Evolutionary conservation across 2,888 invertebrate genomes (phyloP).

Genomic region (Drosophila suboccidentalis): DNA sequence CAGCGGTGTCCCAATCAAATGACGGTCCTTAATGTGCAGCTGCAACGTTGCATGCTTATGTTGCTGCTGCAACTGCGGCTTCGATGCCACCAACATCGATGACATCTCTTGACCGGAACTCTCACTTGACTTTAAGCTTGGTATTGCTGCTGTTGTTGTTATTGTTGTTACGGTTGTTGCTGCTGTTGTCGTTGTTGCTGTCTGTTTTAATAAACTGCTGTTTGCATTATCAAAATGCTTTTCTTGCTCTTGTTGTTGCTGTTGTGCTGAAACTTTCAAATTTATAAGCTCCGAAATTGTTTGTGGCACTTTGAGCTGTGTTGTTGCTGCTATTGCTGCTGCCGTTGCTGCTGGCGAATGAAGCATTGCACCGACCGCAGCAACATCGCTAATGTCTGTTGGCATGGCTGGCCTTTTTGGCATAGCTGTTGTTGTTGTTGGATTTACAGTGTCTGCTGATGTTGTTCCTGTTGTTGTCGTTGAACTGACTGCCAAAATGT

Average conservation of each 20-base stretch:
- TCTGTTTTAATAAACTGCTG: conserved; percentile 70
- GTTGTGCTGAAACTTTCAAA: conserved; percentile 35
- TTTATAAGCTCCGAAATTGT: conserved; percentile 61
- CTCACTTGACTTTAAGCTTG: conserved; percentile 43
- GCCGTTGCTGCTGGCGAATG: conserved; percentile 30
- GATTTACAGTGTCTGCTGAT: conserved; percentile 25
- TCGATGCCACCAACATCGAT: conserved; percentile 11
- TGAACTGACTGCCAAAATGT: conserved; percentile 59
- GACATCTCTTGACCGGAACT: conserved; percentile 61
- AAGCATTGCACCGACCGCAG: conserved; percentile 40
- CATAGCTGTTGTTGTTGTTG: conserved; percentile 25
- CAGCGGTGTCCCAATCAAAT: conserved; percentile 84
- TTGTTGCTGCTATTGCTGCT: conserved; percentile 21
- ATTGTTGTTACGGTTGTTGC: conserved; percentile 31
- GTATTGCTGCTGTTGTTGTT: conserved; percentile 14
- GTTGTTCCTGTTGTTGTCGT: conserved; percentile 27
- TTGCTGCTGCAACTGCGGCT: conserved; percentile 62
- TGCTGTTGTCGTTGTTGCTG: conserved; percentile 38
- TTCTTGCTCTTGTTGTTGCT: conserved; percentile 30
- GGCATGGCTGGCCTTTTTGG: conserved; percentile 37
- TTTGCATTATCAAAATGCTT: conserved; percentile 38
- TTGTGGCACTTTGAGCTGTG: conserved; percentile 54
- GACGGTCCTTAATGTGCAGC: conserved; percentile 83
- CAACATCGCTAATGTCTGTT: conserved; percentile 67
- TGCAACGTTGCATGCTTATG: conserved; percentile 80